Evolutionary conservation across 2,113 vertebrate genomes (phyloP), one percentile per base, ranked within the genome.

Genomic region (Halichoerus grypus): DNA sequence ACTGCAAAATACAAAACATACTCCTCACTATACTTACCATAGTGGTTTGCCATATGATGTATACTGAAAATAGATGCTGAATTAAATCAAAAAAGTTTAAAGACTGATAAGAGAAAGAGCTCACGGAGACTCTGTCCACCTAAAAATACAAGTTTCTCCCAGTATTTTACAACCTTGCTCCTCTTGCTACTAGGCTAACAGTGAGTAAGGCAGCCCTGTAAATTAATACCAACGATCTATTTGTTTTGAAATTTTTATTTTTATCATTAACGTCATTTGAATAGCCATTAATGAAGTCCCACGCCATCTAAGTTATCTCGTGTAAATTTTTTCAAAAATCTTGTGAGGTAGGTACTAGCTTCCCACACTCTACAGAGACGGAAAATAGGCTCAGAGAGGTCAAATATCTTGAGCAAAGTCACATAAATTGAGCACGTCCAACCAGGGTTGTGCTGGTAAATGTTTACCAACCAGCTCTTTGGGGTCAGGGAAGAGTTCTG

Each of bases 51-150:
- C 31, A 33, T 53, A n/a, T 79, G 49, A 94, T 80, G 79, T 11
- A 31, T 8, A 85, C 12, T 24, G 28, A 92, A 55, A 86, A 67
- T 33, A 77, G 82, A 92, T 92, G 51, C 80, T 74, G 3, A 92
- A 83, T 90, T 82, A 91, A 88, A 74, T 61, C 26, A 91, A 74
- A 80, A 72, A 80, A 26, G 0, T 80, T 95, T 51, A 71, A 94
- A 84, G 53, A 63, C 24, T 55, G 33, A 61, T 53, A 76, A 26
- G 33, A 24, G 69, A 11, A 91, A 93, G 65, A 85, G 53, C 77
- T 85, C n/a, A 80, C 24, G 11, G 91, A n/a, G 12, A 83, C 14
- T 77, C n/a, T 42, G 59, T 74, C 18, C 63, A 81, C 69, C 77
- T 92, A 71, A 94, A 93, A 67, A 28, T 4, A 77, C 46, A 76